Evolutionary conservation across 2,888 invertebrate genomes (phyloP).

Genomic region (Leptogaster cylindrica): DNA sequence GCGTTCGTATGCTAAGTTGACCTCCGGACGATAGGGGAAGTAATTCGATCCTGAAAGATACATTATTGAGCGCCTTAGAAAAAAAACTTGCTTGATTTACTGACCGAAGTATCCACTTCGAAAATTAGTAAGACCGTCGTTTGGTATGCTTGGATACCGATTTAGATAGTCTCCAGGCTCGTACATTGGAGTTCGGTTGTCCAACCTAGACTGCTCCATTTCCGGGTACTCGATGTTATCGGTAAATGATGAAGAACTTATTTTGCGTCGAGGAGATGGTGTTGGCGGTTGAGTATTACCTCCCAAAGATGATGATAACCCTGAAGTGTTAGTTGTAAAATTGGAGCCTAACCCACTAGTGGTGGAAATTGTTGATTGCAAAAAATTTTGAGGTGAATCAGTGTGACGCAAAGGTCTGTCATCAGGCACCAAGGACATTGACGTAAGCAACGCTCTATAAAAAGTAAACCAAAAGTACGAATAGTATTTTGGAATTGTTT

Average conservation of each 20-base stretch:
- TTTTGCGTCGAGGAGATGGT: constrained; percentile 75
- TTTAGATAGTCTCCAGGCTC: constrained; percentile 55
- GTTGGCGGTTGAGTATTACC: constrained; percentile 66
- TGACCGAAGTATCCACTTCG: constrained; percentile 60
- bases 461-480: background rate
- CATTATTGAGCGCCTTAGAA: too few relatives aligned
- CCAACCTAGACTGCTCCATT: constrained; percentile 49
- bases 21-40: constrained; percentile 60
- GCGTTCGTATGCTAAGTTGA: constrained; percentile 58
- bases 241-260: constrained; percentile 74
- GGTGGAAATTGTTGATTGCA: constrained; percentile 64
- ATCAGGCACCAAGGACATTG: constrained; percentile 53
- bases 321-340: constrained; percentile 60
- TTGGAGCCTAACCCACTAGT: constrained; percentile 66
- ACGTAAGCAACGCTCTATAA: constrained; percentile 50
- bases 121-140: constrained; percentile 56
- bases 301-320: constrained; percentile 59
- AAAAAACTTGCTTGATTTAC: background rate
- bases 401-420: constrained; percentile 74
- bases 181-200: constrained; percentile 55
- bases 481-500: background rate
- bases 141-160: constrained; percentile 57
- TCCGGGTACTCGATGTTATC: constrained; percentile 61
- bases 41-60: constrained; percentile 58
- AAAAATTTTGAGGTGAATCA: constrained; percentile 76